Conservation (phyloP, 2,113 vertebrate genomes). For the Epinephelus cyanopodus region DNA sequence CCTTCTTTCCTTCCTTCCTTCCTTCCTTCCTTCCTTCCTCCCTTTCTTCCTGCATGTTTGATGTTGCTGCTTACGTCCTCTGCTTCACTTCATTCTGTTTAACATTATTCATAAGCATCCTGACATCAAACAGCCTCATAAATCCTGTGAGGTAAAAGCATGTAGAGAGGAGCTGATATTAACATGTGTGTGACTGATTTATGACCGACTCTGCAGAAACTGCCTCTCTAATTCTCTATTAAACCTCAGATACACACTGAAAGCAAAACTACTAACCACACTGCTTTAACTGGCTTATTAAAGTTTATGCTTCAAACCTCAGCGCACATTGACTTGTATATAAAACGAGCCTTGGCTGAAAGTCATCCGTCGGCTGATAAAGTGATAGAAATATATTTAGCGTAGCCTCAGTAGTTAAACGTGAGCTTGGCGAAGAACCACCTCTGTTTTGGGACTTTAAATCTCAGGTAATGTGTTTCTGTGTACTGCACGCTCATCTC, state of each 20-base stretch:
- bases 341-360: conserved; percentile 13
- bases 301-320: conserved; percentile 5
- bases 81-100: conserved; percentile 29
- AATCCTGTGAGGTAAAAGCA: conserved; percentile 25
- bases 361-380: neutral
- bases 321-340: neutral
- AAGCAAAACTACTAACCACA: conserved; percentile 34
- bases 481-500: conserved; percentile 56
- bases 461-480: conserved; percentile 71
- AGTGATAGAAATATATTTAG: neutral
- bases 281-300: conserved; percentile 24
- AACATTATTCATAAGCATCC: conserved; percentile 32
- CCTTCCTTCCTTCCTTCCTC: conserved; percentile 16
- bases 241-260: neutral
- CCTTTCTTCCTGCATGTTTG: conserved; percentile 50
- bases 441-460: conserved; percentile 53
- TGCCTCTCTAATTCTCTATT: neutral
- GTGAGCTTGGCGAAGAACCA: conserved; percentile 52
- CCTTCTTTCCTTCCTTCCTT: neutral
- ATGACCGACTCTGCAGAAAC: conserved; percentile 1
- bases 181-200: conserved; percentile 30
- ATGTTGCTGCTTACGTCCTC: conserved; percentile 28
- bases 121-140: conserved; percentile 4
- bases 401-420: conserved; percentile 29
- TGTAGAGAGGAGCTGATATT: conserved; percentile 8